These are phyloP conservation scores for Colletes latitarsis DNA, from an alignment of 1,140 invertebrate species.

Conservation along the genomic window DNA sequence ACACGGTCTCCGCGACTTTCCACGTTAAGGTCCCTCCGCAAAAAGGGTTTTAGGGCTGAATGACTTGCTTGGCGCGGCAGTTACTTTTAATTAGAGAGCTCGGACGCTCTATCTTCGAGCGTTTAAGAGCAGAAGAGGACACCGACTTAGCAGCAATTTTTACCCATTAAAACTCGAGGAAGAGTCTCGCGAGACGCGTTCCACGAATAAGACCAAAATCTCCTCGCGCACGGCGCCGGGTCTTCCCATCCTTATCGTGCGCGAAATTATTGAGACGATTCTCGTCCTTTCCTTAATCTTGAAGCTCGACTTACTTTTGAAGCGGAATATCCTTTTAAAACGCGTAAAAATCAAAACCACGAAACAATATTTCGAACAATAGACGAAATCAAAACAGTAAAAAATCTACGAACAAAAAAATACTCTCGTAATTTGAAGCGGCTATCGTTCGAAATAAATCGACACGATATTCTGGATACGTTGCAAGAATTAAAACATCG, in stretches of 20 bases:
- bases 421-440: too few species aligned
- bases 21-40: conserved; percentile 27
- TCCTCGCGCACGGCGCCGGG: not conserved
- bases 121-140: conserved; percentile 48
- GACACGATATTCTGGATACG: too few species aligned
- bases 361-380: too few species aligned
- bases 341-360: too few species aligned
- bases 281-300: not conserved
- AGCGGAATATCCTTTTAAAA: not conserved
- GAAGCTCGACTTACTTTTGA: not conserved
- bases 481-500: too few species aligned
- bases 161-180: conserved; percentile 62
- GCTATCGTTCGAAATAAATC: too few species aligned
- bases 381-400: too few species aligned
- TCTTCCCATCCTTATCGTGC: not conserved
- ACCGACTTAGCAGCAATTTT: conserved; percentile 69
- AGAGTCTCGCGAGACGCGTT: conserved; percentile 24
- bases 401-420: too few species aligned
- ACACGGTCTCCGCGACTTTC: conserved; percentile 40
- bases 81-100: conserved; percentile 72
- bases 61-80: conserved; percentile 52
- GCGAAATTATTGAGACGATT: not conserved
- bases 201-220: conserved; percentile 35
- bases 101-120: conserved; percentile 59
- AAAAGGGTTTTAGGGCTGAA: conserved; percentile 18